These are phyloP conservation scores for Timema cristinae DNA, from an alignment of 2,888 invertebrate genomes.

Conservation along the genomic window DNA sequence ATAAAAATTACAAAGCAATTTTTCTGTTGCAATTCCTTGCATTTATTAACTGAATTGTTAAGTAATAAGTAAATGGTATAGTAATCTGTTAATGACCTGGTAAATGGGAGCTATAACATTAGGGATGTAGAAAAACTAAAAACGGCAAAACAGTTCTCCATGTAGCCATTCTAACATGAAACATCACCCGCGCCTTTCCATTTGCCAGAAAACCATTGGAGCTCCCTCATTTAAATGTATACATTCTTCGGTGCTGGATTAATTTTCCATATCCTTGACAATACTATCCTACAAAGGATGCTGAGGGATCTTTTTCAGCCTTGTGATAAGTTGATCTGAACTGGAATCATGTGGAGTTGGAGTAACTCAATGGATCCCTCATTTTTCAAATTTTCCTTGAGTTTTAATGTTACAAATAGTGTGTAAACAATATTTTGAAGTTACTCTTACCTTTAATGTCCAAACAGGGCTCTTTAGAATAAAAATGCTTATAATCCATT, in stretches of 20 bases:
- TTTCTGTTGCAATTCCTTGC: background rate
- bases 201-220: too few relatives aligned
- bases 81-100: background rate
- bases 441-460: background rate
- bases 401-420: background rate
- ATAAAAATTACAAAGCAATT: background rate
- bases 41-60: background rate
- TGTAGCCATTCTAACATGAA: background rate
- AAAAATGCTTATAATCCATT: background rate
- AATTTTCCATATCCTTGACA: too few relatives aligned
- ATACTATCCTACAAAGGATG: too few relatives aligned
- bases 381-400: background rate
- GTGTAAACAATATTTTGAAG: background rate
- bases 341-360: too few relatives aligned
- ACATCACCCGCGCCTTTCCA: background rate
- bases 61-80: background rate
- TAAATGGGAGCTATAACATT: constrained; percentile 2
- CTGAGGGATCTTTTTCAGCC: too few relatives aligned
- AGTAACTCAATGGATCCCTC: too few relatives aligned
- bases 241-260: too few relatives aligned
- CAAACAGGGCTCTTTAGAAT: background rate
- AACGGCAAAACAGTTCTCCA: background rate
- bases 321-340: too few relatives aligned
- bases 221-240: too few relatives aligned
- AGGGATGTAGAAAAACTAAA: background rate